A percentile compares a stretch with the other conserved stretches of the same genome.
Evolutionary conservation across 2,113 vertebrate species (phyloP).

Genomic region (Percopsis transmontana): DNA sequence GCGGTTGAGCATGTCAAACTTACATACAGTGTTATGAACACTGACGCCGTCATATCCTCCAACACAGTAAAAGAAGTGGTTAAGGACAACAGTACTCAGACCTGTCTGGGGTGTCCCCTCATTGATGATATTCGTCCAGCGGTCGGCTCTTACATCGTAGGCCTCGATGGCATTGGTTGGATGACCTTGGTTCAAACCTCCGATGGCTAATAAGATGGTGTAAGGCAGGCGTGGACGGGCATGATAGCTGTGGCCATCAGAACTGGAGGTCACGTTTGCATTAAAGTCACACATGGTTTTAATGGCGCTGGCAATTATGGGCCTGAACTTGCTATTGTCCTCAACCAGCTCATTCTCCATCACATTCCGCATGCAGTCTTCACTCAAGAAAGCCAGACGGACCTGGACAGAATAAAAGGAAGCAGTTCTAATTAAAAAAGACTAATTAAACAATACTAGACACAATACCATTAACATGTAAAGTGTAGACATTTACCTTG

Average conservation of each 20-base stretch:
- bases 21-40: neutral
- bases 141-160: neutral
- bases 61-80: neutral
- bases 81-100: neutral
- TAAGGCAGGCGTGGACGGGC: no score
- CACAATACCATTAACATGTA: neutral
- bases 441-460: neutral
- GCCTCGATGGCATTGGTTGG: neutral
- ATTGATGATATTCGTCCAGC: neutral
- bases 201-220: no score
- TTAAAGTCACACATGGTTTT: neutral
- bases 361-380: no score
- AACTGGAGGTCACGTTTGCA: neutral
- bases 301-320: neutral
- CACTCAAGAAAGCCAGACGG: constrained; percentile 16
- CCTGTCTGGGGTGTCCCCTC: neutral
- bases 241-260: neutral
- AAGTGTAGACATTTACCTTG: constrained; percentile 76
- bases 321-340: neutral
- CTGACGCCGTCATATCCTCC: neutral
- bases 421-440: constrained; percentile 40
- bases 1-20: neutral
- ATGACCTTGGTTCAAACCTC: neutral
- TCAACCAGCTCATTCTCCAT: neutral
- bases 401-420: constrained; percentile 73